Evolutionary conservation across 1,140 invertebrate genomes (phyloP).

Genomic region (Oedothorax gibbosus): DNA sequence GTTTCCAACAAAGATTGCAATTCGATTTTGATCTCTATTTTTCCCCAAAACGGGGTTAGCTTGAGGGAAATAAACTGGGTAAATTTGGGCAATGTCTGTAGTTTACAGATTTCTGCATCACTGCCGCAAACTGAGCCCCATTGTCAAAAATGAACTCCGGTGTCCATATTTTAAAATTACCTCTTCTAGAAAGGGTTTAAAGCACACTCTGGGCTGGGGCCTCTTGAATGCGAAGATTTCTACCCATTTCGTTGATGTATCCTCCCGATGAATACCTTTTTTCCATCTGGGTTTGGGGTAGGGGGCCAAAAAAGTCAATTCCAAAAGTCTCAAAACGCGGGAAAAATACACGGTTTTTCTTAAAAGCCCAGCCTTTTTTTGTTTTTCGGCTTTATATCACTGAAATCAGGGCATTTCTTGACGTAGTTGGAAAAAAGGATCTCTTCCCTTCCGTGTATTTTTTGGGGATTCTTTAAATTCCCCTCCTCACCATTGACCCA

Average conservation of each 20-base stretch:
- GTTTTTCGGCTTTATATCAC: neutral
- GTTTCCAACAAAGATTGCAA: neutral
- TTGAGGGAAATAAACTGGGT: neutral
- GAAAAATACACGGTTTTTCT: neutral
- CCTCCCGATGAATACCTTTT: conserved; percentile 22
- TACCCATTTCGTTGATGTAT: conserved; percentile 27
- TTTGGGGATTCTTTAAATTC: conserved; percentile 1
- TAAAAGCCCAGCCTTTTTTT: neutral
- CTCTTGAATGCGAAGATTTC: conserved; percentile 5
- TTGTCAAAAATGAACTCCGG: conserved; percentile 33
- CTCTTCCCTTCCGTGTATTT: neutral
- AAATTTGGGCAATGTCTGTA: neutral
- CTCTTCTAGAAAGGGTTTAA: conserved; percentile 22
- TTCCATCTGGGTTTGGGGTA: conserved; percentile 10
- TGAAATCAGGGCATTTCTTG: neutral
- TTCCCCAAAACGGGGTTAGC: neutral
- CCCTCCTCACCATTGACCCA: neutral
- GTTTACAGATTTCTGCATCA: neutral
- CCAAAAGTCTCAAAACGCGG: neutral
- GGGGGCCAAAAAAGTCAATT: conserved; percentile 21
- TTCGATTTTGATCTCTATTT: conserved; percentile 4
- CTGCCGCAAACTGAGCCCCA: conserved; percentile 1
- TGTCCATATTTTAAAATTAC: conserved; percentile 11
- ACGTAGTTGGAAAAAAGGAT: neutral
- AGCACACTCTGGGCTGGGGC: neutral